Percentiles rank a stretch among this genome's conserved stretches.
These are phyloP conservation scores for Chloropsis hardwickii DNA, from an alignment of 2,113 vertebrate genomes.

Conservation along the genomic window DNA sequence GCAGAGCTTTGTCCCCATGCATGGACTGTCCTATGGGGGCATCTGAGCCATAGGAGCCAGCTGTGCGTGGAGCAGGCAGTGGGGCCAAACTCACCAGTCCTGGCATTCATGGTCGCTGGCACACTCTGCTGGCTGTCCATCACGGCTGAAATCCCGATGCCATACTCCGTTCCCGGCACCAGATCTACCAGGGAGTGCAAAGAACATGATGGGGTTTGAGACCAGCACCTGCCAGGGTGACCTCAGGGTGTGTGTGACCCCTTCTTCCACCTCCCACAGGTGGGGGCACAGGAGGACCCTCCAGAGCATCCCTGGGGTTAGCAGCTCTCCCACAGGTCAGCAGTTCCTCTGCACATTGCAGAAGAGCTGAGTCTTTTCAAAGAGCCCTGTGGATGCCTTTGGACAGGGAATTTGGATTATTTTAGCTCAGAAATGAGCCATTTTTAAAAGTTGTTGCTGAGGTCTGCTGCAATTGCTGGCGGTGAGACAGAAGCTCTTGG, in stretches of 20 bases:
- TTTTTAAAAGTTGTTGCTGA: slow-evolving; percentile 47
- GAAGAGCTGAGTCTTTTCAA: neutral
- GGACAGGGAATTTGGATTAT: slow-evolving; percentile 18
- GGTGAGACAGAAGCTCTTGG: slow-evolving; percentile 25
- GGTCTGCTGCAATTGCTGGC: slow-evolving; percentile 53
- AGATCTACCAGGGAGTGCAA: slow-evolving; percentile 75
- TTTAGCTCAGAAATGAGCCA: slow-evolving; percentile 28
- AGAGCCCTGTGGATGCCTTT: neutral
- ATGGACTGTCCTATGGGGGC: neutral
- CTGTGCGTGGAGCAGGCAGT: neutral
- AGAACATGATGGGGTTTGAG: neutral
- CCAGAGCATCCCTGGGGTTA: neutral
- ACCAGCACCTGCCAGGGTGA: neutral
- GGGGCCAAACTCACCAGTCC: slow-evolving; percentile 83
- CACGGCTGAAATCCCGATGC: slow-evolving; percentile 90
- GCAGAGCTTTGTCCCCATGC: neutral
- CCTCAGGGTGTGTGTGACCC: fast-evolving
- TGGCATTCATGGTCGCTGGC: slow-evolving; percentile 95
- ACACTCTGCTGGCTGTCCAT: slow-evolving; percentile 88
- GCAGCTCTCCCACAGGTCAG: neutral
- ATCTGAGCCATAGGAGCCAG: neutral
- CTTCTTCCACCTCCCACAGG: neutral
- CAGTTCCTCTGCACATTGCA: neutral
- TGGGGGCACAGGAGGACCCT: neutral
- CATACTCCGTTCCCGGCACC: slow-evolving; percentile 93